phyloP scores from a whole-genome alignment of 2,797 vertebrate species.

The Falco peregrinus region DNA sequence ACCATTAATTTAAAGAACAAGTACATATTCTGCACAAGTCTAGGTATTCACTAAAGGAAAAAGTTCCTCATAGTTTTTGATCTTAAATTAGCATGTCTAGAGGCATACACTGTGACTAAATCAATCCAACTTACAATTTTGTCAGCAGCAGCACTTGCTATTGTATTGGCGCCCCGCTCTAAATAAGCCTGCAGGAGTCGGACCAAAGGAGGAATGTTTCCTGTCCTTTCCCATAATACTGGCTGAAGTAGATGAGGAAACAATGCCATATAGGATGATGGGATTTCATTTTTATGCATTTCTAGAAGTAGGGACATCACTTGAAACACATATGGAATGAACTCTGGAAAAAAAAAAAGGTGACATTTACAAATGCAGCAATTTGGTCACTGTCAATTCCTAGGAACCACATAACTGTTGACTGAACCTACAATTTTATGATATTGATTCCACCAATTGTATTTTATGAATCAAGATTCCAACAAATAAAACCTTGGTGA shows the following conservation, averaged over 20 bases:
- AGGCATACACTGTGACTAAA: background rate
- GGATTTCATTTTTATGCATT: slow-evolving; percentile 92
- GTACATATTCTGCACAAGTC: background rate
- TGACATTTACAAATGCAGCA: background rate
- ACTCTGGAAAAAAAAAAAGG: slow-evolving; percentile 79
- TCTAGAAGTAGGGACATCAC: slow-evolving; percentile 99
- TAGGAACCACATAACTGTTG: rapidly evolving
- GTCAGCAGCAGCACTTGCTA: slow-evolving; percentile 89
- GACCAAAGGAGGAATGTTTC: slow-evolving; percentile 96
- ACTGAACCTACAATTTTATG: background rate
- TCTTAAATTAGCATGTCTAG: background rate
- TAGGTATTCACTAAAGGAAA: background rate
- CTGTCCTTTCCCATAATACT: slow-evolving; percentile 93
- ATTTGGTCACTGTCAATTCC: background rate
- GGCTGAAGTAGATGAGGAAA: slow-evolving; percentile 98
- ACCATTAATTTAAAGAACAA: background rate
- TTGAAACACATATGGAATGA: slow-evolving; percentile 98
- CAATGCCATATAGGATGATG: slow-evolving; percentile 92
- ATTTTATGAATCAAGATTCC: background rate
- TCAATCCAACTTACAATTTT: slow-evolving; percentile 88
- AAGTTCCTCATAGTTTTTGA: background rate
- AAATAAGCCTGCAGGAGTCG: slow-evolving; percentile 95
- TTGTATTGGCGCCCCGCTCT: slow-evolving; percentile 87
- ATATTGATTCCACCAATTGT: background rate
- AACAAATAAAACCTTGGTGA: background rate